A percentile compares a stretch with the other conserved stretches of the same genome.
Evolutionary conservation across 2,888 invertebrate genomes (phyloP).

Genomic region (Torymus texanus): DNA sequence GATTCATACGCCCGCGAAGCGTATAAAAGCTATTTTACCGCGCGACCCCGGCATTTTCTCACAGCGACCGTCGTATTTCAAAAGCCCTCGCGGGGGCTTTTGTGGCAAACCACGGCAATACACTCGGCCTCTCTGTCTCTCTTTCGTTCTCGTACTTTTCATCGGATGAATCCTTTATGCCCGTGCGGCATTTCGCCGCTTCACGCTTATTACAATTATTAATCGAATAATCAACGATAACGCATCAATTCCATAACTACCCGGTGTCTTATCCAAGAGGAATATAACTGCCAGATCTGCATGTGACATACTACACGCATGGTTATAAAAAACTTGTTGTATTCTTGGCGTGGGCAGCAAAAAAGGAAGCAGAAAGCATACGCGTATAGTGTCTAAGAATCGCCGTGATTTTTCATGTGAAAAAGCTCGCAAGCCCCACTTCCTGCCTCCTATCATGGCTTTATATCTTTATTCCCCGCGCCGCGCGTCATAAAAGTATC

Average conservation of each 20-base stretch:
- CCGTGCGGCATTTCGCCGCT: no score
- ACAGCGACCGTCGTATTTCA: not conserved
- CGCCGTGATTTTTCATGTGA: constrained; percentile 49
- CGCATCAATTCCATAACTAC: no score
- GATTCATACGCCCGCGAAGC: constrained; percentile 13
- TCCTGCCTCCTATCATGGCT: constrained; percentile 48
- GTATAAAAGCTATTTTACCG: constrained; percentile 2
- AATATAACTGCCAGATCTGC: no score
- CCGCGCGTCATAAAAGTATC: constrained; percentile 52
- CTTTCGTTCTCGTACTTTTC: not conserved
- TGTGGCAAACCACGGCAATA: not conserved
- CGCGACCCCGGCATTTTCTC: not conserved
- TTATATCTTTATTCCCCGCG: constrained; percentile 47
- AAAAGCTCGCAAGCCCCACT: constrained; percentile 35
- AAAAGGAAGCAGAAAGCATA: not conserved
- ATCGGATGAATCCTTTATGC: no score
- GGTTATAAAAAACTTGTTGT: no score
- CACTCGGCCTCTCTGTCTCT: not conserved
- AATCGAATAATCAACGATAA: no score
- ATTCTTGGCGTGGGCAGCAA: no score
- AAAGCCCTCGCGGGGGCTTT: constrained; percentile 11
- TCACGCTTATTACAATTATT: no score
- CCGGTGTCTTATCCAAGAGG: no score
- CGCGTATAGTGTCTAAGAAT: constrained; percentile 7
- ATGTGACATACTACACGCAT: no score